These are phyloP conservation scores for Pygoscelis antarcticus DNA, from an alignment of 2,113 vertebrate genomes.

Conservation along the genomic window DNA sequence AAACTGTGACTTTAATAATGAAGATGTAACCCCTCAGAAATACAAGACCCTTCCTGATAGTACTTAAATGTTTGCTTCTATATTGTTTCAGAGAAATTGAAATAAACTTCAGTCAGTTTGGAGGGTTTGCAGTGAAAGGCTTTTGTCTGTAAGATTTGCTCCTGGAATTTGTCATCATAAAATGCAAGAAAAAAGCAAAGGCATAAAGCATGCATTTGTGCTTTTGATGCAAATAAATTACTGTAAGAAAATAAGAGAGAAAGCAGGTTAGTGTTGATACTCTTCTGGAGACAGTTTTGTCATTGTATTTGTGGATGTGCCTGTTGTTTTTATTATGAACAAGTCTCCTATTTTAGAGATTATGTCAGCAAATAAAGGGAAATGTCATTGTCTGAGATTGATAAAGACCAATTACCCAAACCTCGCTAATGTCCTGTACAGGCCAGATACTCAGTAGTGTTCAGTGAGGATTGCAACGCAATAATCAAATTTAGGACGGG, in stretches of 20 bases:
- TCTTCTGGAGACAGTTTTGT: neutral
- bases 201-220: neutral
- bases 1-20: neutral
- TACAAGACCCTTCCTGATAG: neutral
- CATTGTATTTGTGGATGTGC: neutral
- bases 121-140: neutral
- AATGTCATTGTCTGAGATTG: neutral
- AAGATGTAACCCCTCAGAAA: neutral
- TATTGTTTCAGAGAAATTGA: neutral
- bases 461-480: fast-evolving
- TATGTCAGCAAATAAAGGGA: neutral
- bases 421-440: neutral
- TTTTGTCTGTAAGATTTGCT: neutral
- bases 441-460: fast-evolving
- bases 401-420: neutral
- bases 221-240: neutral
- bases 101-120: fast-evolving
- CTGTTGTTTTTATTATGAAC: neutral
- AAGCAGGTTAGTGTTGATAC: neutral
- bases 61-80: neutral
- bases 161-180: neutral
- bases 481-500: fast-evolving
- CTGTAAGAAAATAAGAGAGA: neutral
- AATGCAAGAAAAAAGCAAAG: neutral
- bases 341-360: neutral